Evolutionary conservation across 2,797 vertebrate genomes (phyloP).

Genomic region (Betta splendens): DNA sequence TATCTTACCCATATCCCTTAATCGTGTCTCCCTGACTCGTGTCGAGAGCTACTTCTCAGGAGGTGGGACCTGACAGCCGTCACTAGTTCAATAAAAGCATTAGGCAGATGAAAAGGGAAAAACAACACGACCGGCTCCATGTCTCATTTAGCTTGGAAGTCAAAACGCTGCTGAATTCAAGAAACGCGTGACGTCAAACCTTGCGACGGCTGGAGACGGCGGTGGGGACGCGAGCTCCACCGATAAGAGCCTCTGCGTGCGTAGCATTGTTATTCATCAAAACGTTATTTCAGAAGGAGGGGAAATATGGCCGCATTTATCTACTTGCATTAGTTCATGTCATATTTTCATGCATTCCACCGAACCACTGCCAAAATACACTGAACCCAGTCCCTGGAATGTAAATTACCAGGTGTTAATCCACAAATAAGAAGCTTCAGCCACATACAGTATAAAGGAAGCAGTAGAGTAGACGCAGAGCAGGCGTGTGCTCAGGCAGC

Average conservation of each 20-base stretch:
- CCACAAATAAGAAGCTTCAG: conserved; percentile 56
- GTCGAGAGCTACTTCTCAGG: conserved; percentile 42
- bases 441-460: too few species aligned
- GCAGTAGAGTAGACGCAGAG: conserved; percentile 26
- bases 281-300: background rate
- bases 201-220: rapidly evolving
- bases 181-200: background rate
- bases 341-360: conserved; percentile 1
- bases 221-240: background rate
- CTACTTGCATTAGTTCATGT: background rate
- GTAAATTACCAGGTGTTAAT: conserved; percentile 60
- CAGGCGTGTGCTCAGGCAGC: conserved; percentile 10
- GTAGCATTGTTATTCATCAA: conserved; percentile 1
- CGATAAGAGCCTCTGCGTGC: background rate
- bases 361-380: conserved; percentile 51
- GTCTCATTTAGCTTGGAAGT: conserved; percentile 8
- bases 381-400: conserved; percentile 57
- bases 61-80: conserved; percentile 51
- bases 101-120: conserved; percentile 2
- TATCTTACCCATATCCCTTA: conserved; percentile 54
- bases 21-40: conserved; percentile 52
- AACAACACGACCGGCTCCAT: background rate
- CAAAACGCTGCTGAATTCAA: background rate
- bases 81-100: conserved; percentile 36
- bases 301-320: background rate